phyloP scores from a whole-genome alignment of 2,888 invertebrate species.

The Venustoraphidia nigricollis region DNA sequence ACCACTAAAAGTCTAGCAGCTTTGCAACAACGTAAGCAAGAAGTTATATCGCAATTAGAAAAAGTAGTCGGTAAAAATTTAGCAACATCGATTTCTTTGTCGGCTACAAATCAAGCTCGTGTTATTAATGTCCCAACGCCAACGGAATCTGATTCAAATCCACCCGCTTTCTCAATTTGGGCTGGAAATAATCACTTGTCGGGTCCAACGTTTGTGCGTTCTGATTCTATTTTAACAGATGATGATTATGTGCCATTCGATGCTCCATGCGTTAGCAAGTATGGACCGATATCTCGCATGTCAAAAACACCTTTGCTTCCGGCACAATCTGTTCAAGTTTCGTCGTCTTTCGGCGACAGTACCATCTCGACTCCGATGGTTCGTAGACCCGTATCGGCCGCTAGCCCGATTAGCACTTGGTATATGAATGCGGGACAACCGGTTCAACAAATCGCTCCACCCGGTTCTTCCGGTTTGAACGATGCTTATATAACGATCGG shows the following conservation, averaged over 20 bases:
- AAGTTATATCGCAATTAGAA: conserved; percentile 42
- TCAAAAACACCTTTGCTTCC: conserved; percentile 13
- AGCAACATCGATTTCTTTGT: conserved; percentile 26
- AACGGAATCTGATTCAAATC: not conserved
- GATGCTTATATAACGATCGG: conserved; percentile 33
- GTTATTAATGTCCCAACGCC: not conserved
- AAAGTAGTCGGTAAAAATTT: conserved; percentile 37
- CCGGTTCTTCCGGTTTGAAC: conserved; percentile 21
- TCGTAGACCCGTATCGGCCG: conserved; percentile 31
- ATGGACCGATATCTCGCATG: conserved; percentile 49
- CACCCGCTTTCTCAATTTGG: conserved; percentile 19
- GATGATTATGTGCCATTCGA: conserved; percentile 55
- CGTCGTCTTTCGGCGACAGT: conserved; percentile 21
- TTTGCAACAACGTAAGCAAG: conserved; percentile 42
- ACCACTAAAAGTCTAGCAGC: conserved; percentile 37
- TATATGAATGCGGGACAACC: conserved; percentile 20
- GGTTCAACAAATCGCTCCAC: conserved; percentile 20
- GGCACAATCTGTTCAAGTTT: conserved; percentile 18
- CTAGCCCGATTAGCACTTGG: conserved; percentile 30
- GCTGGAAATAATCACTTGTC: conserved; percentile 17
- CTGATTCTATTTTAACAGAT: conserved; percentile 39
- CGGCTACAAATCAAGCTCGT: conserved; percentile 24
- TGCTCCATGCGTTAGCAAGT: conserved; percentile 46
- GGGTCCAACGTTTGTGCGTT: conserved; percentile 29
- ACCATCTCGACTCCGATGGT: conserved; percentile 21